A percentile compares a stretch with the other conserved stretches of the same genome.
These are phyloP conservation scores for Acanthosepion pharaonis DNA, from an alignment of 2,888 invertebrate species.

Conservation along the genomic window DNA sequence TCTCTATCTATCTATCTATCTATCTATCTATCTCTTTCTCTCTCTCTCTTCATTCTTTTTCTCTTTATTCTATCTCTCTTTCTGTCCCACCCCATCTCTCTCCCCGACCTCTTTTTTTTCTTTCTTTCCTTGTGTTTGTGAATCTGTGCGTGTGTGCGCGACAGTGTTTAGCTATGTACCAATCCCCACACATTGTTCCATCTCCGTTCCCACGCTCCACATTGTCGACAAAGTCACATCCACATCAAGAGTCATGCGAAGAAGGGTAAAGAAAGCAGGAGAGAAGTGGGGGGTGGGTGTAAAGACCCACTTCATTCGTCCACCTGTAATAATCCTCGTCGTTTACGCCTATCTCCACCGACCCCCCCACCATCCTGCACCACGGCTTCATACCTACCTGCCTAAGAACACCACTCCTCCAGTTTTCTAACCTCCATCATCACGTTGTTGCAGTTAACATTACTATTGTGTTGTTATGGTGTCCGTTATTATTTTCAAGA, in stretches of 20 bases:
- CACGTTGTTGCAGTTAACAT: too few relatives aligned
- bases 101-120: neutral
- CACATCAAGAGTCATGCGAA: neutral
- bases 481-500: too few relatives aligned
- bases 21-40: neutral
- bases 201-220: neutral
- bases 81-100: too few relatives aligned
- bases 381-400: too few relatives aligned
- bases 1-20: neutral
- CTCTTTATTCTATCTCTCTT: neutral
- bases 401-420: neutral
- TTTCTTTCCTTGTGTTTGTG: neutral
- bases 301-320: neutral
- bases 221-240: neutral
- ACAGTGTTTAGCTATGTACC: neutral
- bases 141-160: neutral
- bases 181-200: neutral
- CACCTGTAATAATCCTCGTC: neutral
- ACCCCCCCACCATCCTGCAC: too few relatives aligned
- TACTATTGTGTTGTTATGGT: too few relatives aligned
- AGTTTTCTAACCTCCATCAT: too few relatives aligned
- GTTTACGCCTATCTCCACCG: neutral
- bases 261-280: neutral
- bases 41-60: neutral
- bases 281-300: neutral